Base-by-base conservation (phyloP, 2,113 vertebrate genomes). In the Syrmaticus mikado region DNA sequence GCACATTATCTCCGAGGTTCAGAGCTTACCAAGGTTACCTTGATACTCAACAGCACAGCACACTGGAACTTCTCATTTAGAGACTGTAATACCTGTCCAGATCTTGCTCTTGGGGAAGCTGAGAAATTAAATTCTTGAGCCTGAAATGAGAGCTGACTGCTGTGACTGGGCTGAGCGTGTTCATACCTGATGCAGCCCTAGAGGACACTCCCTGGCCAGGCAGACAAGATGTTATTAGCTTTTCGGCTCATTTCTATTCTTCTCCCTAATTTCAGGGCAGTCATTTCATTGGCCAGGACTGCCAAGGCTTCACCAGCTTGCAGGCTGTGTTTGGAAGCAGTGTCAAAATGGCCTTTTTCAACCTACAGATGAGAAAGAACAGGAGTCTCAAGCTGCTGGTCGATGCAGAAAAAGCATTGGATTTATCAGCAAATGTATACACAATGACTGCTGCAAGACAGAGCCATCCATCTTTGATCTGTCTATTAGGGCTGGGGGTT, bases 151-250 rank as follows among this genome's bases (percentile, higher is more conserved):
- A 77, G 4, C 20, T 58, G 32, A 11, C 13, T 30, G 28, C 13
- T 3, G 0, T 32, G 17, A 20, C 34, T 10, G 53, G 24, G 8
- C 21, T 30, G 30, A 68, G 20, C 43, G 4, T 0, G 0, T 52
- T 68, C 34, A 24, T 27, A 58, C 10, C 41, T 38, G 22, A 10
- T 17, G 50, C 1, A 2, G 8, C 21, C 52, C 52, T 76, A 77
- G 48, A 34, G 28, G 20, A 55, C 61, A 20, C 8, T 41, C 38
- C 27, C 13, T 43, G 34, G 9, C 40, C 66, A 36, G 17, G 13
- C n/a, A 76, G 32, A 13, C 16, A 71, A 45, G 52, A 32, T 10
- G n/a, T 3, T 22, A 21, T 41, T n/a, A 62, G 8, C 27, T 46
- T 43, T 53, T 80, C 13, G 72, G 1, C 53, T 77, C 28, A 28